phyloP scores from a whole-genome alignment of 1,140 invertebrate species.

The Hypsibius dujardini region DNA sequence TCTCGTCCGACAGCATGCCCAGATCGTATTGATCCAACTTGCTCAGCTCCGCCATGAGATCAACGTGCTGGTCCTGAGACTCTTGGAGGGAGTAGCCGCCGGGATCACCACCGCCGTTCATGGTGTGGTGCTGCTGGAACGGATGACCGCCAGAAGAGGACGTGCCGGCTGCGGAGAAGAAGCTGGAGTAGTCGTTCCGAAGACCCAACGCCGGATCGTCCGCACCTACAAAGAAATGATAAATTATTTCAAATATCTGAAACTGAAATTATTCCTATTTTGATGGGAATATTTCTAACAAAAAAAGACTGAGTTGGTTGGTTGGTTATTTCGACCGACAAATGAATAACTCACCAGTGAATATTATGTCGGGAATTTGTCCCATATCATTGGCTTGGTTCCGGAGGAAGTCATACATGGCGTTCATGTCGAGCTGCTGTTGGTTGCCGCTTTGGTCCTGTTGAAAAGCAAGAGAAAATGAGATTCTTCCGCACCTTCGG shows the following conservation, averaged over 20 bases:
- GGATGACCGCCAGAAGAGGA: neutral
- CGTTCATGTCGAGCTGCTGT: neutral
- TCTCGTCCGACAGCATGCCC: neutral
- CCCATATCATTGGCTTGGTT: neutral
- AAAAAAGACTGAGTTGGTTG: no score
- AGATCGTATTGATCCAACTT: conserved; percentile 8
- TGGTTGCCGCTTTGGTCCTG: neutral
- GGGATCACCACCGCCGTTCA: neutral
- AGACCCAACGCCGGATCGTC: neutral
- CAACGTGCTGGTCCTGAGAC: neutral
- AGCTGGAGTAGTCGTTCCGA: neutral
- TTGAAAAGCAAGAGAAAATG: neutral
- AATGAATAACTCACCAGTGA: neutral
- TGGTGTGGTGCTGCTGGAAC: neutral
- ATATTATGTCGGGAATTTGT: neutral
- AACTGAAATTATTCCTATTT: no score
- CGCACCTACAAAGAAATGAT: neutral
- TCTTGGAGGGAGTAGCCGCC: neutral
- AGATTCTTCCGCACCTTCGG: no score
- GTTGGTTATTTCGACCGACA: no score
- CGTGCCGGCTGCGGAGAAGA: neutral
- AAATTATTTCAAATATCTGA: no score
- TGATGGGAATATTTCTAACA: no score
- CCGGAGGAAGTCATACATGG: neutral
- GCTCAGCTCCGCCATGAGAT: neutral